Evolutionary conservation across 2,113 vertebrate genomes (phyloP), one percentile per base, ranked within the genome.

Genomic region (Donacobius atricapilla): DNA sequence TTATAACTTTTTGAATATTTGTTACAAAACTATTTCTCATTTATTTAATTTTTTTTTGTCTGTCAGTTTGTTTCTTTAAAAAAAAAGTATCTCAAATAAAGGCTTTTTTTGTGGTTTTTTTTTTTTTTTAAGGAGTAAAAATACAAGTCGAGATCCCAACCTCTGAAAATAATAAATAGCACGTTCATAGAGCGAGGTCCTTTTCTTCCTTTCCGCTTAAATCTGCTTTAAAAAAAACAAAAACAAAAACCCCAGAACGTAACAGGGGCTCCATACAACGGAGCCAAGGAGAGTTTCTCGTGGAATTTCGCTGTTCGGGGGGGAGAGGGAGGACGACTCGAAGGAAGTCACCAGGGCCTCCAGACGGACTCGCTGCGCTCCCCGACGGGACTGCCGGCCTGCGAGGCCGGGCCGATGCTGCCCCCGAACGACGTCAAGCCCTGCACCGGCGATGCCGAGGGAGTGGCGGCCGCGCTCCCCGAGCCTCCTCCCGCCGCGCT

Each of bases 21-120:
- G 98, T 98, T 99, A 99, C 98, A 99, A 99, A 99, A 99, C 98
- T 99, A 99, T 87, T 37, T 96, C 86, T 96, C 70, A 51, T 94
- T 94, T 93, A 56, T 75, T 98, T 96, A 97, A 25, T 40, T 97
- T 45, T 42, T 35, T 48, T 11, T 37, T 24, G 24, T 9, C 28
- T 19, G 30, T 54, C n/a, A 5, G 18, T n/a, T 44, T 4, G 7
- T 44, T 64, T 64, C 40, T 25, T 87, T 97, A 78, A 97, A 98
- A 97, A 98, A 97, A 98, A 98, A 97, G 98, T 97, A 97, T 96
- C 93, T 98, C 97, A 96, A 98, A 98, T 97, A 97, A 98, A 97
- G 82, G 94, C 88, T 78, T 97, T 97, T n/a, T n/a, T n/a, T n/a
- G n/a, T n/a, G n/a, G n/a, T n/a, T n/a, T n/a, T n/a, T n/a, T n/a